Conservation (phyloP, 2,797 vertebrate genomes). For the Avahi laniger region DNA sequence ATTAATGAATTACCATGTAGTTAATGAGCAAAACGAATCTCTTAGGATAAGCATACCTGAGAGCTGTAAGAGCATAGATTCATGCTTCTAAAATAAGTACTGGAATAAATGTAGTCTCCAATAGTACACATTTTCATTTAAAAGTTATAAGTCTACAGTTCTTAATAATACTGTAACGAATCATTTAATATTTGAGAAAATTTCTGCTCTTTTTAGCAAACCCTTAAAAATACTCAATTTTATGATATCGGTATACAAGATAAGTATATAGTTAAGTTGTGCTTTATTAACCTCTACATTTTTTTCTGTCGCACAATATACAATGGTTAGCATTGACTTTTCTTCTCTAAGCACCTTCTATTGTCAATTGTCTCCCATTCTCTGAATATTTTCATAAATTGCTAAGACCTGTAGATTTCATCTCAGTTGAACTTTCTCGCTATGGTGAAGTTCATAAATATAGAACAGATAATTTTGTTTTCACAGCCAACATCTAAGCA, state of each 20-base stretch:
- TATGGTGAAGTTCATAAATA: not conserved
- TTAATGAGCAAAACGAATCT: not conserved
- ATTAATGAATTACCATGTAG: not conserved
- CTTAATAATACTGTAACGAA: not conserved
- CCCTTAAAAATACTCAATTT: not conserved
- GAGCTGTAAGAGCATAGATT: not conserved
- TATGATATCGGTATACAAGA: slow-evolving; percentile 7
- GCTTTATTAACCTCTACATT: not conserved
- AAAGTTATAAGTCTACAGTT: not conserved
- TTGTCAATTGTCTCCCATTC: not conserved
- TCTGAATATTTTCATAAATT: not conserved
- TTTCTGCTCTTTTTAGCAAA: not conserved
- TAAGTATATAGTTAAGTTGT: not conserved
- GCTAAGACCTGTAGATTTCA: not conserved
- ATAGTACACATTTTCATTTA: not conserved
- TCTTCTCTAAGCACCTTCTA: not conserved
- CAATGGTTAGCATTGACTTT: not conserved
- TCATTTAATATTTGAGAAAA: not conserved
- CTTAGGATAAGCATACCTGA: slow-evolving; percentile 8
- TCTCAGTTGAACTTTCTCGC: not conserved
- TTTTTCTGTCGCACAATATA: not conserved
- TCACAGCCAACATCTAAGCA: not conserved
- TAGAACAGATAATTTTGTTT: not conserved
- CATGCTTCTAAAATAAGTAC: not conserved
- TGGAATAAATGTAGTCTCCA: not conserved